phyloP scores from a whole-genome alignment of 2,113 vertebrate species.

The Tyto alba region DNA sequence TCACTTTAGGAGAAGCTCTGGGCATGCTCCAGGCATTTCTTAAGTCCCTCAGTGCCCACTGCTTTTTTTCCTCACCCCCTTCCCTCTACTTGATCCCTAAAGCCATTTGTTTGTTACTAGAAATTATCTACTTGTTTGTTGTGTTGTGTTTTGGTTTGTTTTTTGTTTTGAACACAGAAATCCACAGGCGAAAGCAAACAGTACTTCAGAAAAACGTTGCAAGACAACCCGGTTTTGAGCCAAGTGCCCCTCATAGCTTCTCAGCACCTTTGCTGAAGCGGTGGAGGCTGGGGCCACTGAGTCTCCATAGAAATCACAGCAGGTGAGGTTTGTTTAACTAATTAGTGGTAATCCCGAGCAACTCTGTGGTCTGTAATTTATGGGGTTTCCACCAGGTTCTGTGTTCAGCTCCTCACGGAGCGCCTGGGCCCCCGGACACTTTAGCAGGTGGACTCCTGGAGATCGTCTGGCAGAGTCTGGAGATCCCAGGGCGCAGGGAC shows the following conservation, averaged over 20 bases:
- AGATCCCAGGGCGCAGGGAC: background rate
- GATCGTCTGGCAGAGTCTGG: background rate
- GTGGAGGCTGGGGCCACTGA: background rate
- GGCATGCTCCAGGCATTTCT: background rate
- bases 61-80: background rate
- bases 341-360: background rate
- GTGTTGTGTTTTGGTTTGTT: background rate
- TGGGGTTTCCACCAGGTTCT: background rate
- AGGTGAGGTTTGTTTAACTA: background rate
- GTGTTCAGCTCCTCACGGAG: fast-evolving
- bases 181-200: background rate
- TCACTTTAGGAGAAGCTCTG: background rate
- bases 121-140: background rate
- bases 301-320: background rate
- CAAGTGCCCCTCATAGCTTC: background rate
- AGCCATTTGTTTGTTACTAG: slow-evolving; percentile 5
- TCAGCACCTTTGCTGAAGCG: background rate
- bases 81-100: background rate
- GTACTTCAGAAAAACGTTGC: background rate
- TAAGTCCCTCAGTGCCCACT: background rate
- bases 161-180: background rate
- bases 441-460: background rate
- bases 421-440: too few species aligned
- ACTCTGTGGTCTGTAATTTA: background rate
- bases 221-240: background rate